Base-by-base conservation (phyloP, 2,888 invertebrate species). In the Spilosoma lubricipeda region DNA sequence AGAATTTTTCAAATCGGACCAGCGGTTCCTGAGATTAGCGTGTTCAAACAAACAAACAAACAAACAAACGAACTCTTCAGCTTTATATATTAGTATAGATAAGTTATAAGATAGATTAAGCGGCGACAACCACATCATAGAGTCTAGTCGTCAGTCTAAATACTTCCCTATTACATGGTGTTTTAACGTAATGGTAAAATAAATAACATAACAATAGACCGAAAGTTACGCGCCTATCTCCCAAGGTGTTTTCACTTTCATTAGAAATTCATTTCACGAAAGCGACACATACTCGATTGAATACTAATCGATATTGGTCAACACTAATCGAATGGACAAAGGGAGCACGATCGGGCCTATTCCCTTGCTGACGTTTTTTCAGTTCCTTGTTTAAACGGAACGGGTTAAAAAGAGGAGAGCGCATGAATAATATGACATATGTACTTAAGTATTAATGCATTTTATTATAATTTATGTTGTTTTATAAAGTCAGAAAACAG, bases 181-280 rank as follows among this genome's bases (percentile, higher is more conserved):
- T 74, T 69, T 85, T 78, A 78, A 69, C 76, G 72, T 83, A 80
- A 83, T 81, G 80, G 78, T 64, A 80, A 80, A 74, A 75, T 79
- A 80, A 76, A 76, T 77, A 78, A 76, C 73, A 81, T 78, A 79
- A 85, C 84, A 85, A 84, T 86, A 83, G 85, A 80, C 87, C 80
- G 89, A 90, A 88, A 90, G 91, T 90, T 82, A 83, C 86, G 85
- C 83, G 78, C 77, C 75, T 80, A 85, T 85, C 85, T 86, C 80
- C 70, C 80, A 80, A 77, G 75, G 80, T 42, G 85, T 85, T 93
- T 91, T 93, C 93, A 92, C 93, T 93, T 93, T 93, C 90, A 83
- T 88, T 85, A 82, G 76, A 77, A 73, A 91, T 90, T 90, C 89
- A 81, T 77, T 80, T 86, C 92, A 92, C 91, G 92, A 89, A 86